A percentile compares a stretch with the other conserved stretches of the same genome.
Evolutionary conservation across 2,888 invertebrate genomes (phyloP).

Genomic region (Drosophila suboccidentalis): DNA sequence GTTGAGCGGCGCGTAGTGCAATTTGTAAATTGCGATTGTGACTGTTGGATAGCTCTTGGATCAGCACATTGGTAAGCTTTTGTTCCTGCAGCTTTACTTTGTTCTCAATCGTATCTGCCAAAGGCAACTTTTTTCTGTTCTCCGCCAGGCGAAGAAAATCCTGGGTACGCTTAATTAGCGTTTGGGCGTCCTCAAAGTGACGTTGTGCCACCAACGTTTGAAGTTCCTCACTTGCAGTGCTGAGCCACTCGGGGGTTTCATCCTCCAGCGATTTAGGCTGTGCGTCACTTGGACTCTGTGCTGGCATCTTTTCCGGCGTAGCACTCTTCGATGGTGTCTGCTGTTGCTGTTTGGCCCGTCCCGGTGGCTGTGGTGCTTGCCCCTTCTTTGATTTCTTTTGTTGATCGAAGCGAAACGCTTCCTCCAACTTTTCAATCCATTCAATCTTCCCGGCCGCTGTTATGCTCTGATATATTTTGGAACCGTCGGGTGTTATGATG

Average conservation of each 20-base stretch:
- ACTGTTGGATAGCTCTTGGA: constrained; percentile 95
- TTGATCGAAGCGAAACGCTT: constrained; percentile 92
- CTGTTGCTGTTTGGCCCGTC: constrained; percentile 59
- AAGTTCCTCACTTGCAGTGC: constrained; percentile 96
- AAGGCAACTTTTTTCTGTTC: constrained; percentile 78
- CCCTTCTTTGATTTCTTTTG: constrained; percentile 86
- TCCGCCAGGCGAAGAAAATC: constrained; percentile 86
- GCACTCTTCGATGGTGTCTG: constrained; percentile 36
- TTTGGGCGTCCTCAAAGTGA: constrained; percentile 96
- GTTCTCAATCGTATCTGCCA: constrained; percentile 71
- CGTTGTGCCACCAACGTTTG: constrained; percentile 98
- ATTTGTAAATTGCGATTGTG: constrained; percentile 97
- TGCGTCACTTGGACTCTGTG: constrained; percentile 61
- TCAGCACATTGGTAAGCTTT: constrained; percentile 93
- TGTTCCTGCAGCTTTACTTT: constrained; percentile 91
- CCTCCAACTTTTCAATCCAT: constrained; percentile 97
- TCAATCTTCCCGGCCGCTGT: constrained; percentile 92
- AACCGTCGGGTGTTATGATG: constrained; percentile 96
- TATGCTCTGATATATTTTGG: constrained; percentile 95
- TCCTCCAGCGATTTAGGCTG: constrained; percentile 79
- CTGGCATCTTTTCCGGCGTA: constrained; percentile 58
- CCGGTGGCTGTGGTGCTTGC: constrained; percentile 86
- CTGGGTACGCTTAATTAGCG: constrained; percentile 90
- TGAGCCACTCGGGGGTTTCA: constrained; percentile 92
- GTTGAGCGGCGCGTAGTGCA: constrained; percentile 93